Base-by-base conservation (phyloP, 2,888 invertebrate species). In the Limnephilus marmoratus region DNA sequence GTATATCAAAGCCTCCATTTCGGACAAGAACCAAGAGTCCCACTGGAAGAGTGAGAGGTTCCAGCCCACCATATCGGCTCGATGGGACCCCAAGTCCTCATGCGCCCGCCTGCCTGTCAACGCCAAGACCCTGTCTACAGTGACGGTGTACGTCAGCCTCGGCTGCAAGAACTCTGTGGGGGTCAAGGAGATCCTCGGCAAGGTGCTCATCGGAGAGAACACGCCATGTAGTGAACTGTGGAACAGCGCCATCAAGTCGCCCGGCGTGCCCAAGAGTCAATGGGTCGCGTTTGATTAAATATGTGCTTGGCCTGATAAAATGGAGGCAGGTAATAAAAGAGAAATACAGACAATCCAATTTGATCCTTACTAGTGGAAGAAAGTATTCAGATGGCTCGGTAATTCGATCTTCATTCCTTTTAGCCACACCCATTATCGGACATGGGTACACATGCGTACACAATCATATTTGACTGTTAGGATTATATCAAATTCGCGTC, bases 1-100 rank as follows among this genome's bases (percentile, higher is more conserved):
- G 94, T 98, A 98, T 94, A 96, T 98, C 93, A 98, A 98, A 95
- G 97, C 98, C 92, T 97, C 97, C 0, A 97, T 98, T 93, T 96
- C 97, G 93, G 98, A 98, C 94, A 97, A 97, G 93, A 97, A 97
- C 94, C 95, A 96, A 0, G 96, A 96, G 94, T 96, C 96, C 93
- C 96, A 96, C 93, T 97, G 98, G 98, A 98, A 98, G 94, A 98
- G 98, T 94, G 97, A 97, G 94, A 96, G 97, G 93, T 98, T 98
- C 95, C 96, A 96, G 29, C 98, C 98, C 9, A 97, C 98, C 5
- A 97, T 98, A 92, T 97, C 98, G n/a, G 97, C 97, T 94, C 97
- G 97, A 95, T 97, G 98, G 96, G 97, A 97, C 94, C 96, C 97
- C 0, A 97, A 97, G 94, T 96, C 97, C 12, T 96, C 97, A 0